Percentiles rank a stretch among this genome's conserved stretches.
These are phyloP conservation scores for Pampusana beccarii DNA, from an alignment of 2,113 vertebrate species.

Conservation along the genomic window DNA sequence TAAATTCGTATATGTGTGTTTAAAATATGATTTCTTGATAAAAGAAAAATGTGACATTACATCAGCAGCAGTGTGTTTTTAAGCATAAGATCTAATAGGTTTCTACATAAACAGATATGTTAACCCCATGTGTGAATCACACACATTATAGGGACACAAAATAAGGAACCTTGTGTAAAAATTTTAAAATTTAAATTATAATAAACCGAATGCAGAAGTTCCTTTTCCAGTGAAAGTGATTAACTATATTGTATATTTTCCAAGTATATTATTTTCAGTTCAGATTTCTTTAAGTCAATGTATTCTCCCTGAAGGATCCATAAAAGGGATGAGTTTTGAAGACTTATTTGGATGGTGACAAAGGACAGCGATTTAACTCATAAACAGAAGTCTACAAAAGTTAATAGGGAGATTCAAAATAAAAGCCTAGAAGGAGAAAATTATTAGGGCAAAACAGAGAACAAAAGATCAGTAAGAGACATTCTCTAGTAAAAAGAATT, in stretches of 20 bases:
- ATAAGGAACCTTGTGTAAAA: background rate
- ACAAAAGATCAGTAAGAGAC: background rate
- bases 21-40: background rate
- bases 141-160: background rate
- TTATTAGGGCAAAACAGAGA: background rate
- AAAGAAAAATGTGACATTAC: background rate
- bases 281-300: background rate
- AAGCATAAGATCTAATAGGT: background rate
- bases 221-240: background rate
- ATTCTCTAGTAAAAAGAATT: background rate
- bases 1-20: background rate
- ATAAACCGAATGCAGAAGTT: background rate
- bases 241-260: background rate
- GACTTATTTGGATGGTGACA: slow-evolving; percentile 21
- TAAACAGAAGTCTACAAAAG: background rate
- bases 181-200: background rate
- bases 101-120: background rate
- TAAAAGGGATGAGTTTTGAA: background rate
- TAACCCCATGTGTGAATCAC: background rate
- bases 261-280: background rate
- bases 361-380: background rate
- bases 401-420: background rate
- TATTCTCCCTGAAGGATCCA: background rate
- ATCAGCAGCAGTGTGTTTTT: background rate
- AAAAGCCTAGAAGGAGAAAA: background rate